phyloP scores from a whole-genome alignment of 2,113 vertebrate species.

The Microcebus griseorufus region DNA sequence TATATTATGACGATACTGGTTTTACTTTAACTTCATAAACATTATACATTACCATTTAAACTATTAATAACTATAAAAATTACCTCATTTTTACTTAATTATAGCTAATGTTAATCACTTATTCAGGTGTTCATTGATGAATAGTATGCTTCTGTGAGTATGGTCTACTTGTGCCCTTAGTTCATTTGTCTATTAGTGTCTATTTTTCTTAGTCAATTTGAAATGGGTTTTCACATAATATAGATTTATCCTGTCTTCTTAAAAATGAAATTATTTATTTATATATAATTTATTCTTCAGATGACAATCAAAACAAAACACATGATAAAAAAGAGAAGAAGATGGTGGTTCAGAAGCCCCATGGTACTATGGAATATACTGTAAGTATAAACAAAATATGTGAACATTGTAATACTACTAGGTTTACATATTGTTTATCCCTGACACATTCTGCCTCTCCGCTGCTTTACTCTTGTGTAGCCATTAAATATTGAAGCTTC shows the following conservation, averaged over 20 bases:
- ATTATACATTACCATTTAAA: not conserved
- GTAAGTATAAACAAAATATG: slow-evolving; percentile 79
- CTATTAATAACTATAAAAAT: not conserved
- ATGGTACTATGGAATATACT: slow-evolving; percentile 87
- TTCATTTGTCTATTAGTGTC: not conserved
- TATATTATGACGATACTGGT: not conserved
- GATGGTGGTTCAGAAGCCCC: slow-evolving; percentile 88
- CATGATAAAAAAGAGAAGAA: slow-evolving; percentile 91
- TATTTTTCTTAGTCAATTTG: not conserved
- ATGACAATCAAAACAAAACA: slow-evolving; percentile 88
- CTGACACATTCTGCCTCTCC: not conserved
- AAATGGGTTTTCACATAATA: not conserved
- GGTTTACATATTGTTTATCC: not conserved
- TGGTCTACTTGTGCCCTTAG: not conserved
- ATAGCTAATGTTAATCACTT: not conserved
- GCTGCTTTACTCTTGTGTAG: not conserved
- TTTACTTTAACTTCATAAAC: not conserved
- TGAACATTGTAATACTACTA: rapidly evolving
- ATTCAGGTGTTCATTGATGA: not conserved
- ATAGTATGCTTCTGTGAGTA: not conserved
- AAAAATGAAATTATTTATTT: slow-evolving; percentile 41
- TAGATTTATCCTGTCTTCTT: not conserved
- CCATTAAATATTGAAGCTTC: not conserved
- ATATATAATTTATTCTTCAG: slow-evolving; percentile 75
- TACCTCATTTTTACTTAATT: not conserved